These are phyloP conservation scores for Entosphenus tridentatus DNA, from an alignment of 2,113 vertebrate genomes.

Conservation along the genomic window DNA sequence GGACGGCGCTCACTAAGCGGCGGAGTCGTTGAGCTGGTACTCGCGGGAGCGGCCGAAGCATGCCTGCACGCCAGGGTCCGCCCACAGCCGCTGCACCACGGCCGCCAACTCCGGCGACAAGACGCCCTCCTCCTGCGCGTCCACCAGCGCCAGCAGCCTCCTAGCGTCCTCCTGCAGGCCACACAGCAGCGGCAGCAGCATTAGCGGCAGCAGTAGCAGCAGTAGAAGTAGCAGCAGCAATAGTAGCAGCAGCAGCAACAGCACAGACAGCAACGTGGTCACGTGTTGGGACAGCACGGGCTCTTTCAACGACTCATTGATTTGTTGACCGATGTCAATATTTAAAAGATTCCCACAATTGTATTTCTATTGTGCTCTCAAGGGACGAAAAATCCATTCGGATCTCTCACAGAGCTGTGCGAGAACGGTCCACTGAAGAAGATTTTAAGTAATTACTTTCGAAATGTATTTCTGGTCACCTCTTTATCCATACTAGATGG, in stretches of 20 bases:
- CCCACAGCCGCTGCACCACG: slow-evolving; percentile 88
- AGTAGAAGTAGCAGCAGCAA: slow-evolving; percentile 9
- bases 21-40: slow-evolving; percentile 95
- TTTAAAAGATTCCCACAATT: too few species aligned
- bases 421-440: too few species aligned
- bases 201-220: not conserved
- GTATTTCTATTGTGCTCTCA: too few species aligned
- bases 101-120: slow-evolving; percentile 87
- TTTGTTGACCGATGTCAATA: not conserved
- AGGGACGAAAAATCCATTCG: too few species aligned
- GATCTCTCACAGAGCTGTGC: too few species aligned
- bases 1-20: slow-evolving; percentile 56
- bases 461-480: too few species aligned
- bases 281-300: not conserved
- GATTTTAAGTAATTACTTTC: too few species aligned
- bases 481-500: too few species aligned
- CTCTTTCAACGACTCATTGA: not conserved
- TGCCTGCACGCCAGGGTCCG: slow-evolving; percentile 68
- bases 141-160: slow-evolving; percentile 81
- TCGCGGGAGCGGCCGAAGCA: slow-evolving; percentile 91
- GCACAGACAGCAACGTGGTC: slow-evolving; percentile 4
- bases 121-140: slow-evolving; percentile 85
- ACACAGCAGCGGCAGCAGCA: not conserved
- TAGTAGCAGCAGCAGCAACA: slow-evolving; percentile 5
- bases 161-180: slow-evolving; percentile 60